These are phyloP conservation scores for Motacilla alba DNA, from an alignment of 2,113 vertebrate species.

Conservation along the genomic window DNA sequence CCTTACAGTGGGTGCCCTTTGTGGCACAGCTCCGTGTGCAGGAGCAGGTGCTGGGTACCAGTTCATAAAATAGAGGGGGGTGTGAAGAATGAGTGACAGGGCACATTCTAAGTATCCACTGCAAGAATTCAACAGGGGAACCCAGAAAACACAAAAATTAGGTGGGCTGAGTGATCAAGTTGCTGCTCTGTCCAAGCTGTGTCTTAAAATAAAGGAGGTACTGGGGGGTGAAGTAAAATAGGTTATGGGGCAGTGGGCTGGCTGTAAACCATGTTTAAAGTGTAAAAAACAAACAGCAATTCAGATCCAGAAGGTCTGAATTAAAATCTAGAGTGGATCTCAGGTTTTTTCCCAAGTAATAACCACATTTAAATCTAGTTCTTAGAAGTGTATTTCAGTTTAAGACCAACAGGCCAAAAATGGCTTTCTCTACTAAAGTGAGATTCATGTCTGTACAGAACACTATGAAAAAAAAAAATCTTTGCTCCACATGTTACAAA, in stretches of 20 bases:
- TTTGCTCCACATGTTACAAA: neutral
- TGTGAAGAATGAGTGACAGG: neutral
- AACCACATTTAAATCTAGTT: neutral
- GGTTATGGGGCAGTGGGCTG: neutral
- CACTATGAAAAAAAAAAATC: neutral
- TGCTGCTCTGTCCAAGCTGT: neutral
- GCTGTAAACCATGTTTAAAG: neutral
- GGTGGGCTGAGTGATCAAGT: neutral
- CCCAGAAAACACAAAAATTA: neutral
- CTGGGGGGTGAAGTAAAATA: neutral
- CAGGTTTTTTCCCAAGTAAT: neutral
- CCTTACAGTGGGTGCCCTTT: slow-evolving; percentile 4
- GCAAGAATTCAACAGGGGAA: neutral
- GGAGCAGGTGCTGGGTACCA: neutral
- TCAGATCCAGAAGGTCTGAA: neutral
- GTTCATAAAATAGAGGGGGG: rapidly evolving
- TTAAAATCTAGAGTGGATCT: neutral
- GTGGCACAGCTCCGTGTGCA: neutral
- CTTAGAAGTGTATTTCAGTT: neutral
- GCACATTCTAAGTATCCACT: neutral
- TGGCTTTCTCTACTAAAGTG: neutral
- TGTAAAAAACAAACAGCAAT: neutral
- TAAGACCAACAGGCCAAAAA: neutral
- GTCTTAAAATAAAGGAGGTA: neutral
- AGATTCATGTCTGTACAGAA: neutral